Base-by-base conservation (phyloP, 1,140 invertebrate genomes). In the Sitodiplosis mosellana region DNA sequence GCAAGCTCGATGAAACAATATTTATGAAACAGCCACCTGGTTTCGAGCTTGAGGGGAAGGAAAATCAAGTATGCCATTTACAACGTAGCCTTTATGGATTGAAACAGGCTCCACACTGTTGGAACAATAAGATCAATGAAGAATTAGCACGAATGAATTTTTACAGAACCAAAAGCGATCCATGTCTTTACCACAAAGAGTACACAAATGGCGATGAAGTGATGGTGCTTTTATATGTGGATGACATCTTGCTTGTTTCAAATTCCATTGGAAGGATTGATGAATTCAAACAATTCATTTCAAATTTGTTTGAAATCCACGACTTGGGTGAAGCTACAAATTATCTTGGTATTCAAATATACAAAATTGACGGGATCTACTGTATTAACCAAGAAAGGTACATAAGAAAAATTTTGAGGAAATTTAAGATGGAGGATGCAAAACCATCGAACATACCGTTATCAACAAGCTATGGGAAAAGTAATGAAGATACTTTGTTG, bases 101-200 rank as follows among this genome's bases (percentile, higher is more conserved):
- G 5, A 67, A 68, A 52, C 65, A 71, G 53, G 56, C 66, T 18
- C 56, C 63, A 17, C 51, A 55, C 21, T 57, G 51, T 8, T 71
- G 66, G 64, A 61, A 68, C 52, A 53, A 60, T 20, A 46, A 46
- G 47, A 7, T 55, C 50, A 49, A 40, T 41, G 47, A 44, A 15
- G 49, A 50, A 20, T 38, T 58, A 1, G n/a, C 33, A 17, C 37
- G 53, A 14, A 48, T 37, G 19, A 45, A 38, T 18, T 53, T 48
- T 17, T 22, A 48, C 18, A 38, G 40, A 37, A 41, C 33, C 46
- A 43, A 52, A 10, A 45, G 49, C 10, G 55, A 62, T 46, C 49
- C 20, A 17, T 52, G 48, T 47, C 12, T 54, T 14, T 54, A 49
- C 48, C 14, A 21, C 10, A 52, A 50, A 36, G 42, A 11, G n/a